These are phyloP conservation scores for Cichladusa arquata DNA, from an alignment of 2,113 vertebrate genomes.

Conservation along the genomic window DNA sequence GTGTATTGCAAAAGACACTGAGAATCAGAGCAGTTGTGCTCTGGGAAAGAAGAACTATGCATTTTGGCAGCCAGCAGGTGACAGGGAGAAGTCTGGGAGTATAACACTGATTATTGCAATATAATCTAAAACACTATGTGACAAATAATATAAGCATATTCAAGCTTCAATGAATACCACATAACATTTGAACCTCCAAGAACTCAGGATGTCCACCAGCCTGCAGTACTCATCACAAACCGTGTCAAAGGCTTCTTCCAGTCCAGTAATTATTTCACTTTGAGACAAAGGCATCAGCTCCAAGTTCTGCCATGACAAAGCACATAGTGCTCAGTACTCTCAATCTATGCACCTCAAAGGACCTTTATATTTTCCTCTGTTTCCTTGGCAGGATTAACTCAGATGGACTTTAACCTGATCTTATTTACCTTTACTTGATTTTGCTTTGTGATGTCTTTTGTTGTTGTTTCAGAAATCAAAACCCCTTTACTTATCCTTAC, in stretches of 20 bases:
- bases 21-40: background rate
- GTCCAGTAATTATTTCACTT: background rate
- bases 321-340: fast-evolving
- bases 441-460: background rate
- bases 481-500: background rate
- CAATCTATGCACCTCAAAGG: background rate
- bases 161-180: background rate
- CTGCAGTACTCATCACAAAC: background rate
- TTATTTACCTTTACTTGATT: background rate
- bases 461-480: background rate
- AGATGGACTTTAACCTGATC: background rate
- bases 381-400: background rate
- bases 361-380: background rate
- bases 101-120: background rate
- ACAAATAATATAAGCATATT: background rate
- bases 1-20: background rate
- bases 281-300: background rate
- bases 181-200: background rate
- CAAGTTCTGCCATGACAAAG: background rate
- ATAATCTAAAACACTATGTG: background rate
- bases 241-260: background rate
- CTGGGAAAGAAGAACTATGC: fast-evolving
- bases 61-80: background rate
- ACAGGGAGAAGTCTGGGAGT: background rate
- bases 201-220: background rate